Percentiles rank a stretch among this genome's conserved stretches.
Evolutionary conservation across 2,797 vertebrate genomes (phyloP).

Genomic region (Todus mexicanus): DNA sequence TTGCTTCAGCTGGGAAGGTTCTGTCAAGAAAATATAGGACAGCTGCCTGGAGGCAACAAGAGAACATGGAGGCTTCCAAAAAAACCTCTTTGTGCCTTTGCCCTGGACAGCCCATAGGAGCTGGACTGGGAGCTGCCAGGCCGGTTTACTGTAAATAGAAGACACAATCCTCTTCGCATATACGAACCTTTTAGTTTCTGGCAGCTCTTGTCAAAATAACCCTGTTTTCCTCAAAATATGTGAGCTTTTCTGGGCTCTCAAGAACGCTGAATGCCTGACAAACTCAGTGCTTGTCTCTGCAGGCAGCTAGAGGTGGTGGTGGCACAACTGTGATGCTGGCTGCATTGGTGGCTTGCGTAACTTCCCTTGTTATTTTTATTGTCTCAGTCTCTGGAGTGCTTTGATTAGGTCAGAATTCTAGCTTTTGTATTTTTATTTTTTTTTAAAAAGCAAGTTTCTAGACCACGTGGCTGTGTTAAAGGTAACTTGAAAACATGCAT

Average conservation of each 20-base stretch:
- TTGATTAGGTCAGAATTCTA: conserved; percentile 28
- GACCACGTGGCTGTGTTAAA: background rate
- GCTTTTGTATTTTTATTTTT: background rate
- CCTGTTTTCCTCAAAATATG: conserved; percentile 16
- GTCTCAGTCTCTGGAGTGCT: conserved; percentile 6
- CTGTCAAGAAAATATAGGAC: background rate
- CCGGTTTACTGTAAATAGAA: background rate
- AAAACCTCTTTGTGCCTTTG: conserved; percentile 42
- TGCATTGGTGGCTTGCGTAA: background rate
- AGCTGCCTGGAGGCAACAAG: background rate
- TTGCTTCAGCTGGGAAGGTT: background rate
- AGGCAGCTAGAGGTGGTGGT: background rate
- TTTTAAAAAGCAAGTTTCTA: background rate
- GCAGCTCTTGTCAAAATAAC: conserved; percentile 46
- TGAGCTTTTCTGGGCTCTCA: background rate
- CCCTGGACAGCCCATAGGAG: conserved; percentile 17
- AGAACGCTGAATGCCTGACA: background rate
- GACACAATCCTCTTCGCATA: background rate
- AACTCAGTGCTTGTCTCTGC: background rate
- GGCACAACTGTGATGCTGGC: background rate
- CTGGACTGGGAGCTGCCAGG: background rate
- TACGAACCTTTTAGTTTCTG: conserved; percentile 39
- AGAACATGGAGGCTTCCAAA: conserved; percentile 26
- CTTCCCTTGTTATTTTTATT: background rate
- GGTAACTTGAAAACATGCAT: background rate